A percentile compares a stretch with the other conserved stretches of the same genome.
Evolutionary conservation across 2,888 invertebrate species (phyloP).

Genomic region (Ophion costatus): DNA sequence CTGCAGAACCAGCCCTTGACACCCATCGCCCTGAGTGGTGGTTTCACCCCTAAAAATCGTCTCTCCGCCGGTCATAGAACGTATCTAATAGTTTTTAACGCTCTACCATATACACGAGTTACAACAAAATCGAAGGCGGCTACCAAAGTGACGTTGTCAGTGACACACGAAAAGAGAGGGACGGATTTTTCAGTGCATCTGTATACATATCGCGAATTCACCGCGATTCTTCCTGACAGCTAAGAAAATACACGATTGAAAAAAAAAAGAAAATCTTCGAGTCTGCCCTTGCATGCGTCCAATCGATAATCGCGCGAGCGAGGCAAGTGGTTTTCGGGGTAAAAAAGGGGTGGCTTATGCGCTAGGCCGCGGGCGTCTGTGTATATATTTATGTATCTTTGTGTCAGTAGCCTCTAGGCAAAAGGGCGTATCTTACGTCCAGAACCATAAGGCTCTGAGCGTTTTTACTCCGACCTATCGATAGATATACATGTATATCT

Average conservation of each 20-base stretch:
- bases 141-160: not conserved
- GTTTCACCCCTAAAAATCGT: no score
- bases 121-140: no score
- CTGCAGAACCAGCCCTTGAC: no score
- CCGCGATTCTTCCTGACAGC: conserved; percentile 43
- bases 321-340: conserved; percentile 78
- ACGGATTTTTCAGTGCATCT: conserved; percentile 25
- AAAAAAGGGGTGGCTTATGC: conserved; percentile 75
- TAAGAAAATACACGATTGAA: conserved; percentile 65
- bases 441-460: not conserved
- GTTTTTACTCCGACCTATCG: conserved; percentile 12
- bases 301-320: conserved; percentile 79
- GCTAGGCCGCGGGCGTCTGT: conserved; percentile 61
- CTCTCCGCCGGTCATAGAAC: no score
- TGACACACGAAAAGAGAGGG: not conserved
- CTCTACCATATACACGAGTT: no score
- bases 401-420: not conserved
- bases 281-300: conserved; percentile 74
- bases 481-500: not conserved
- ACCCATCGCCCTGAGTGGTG: no score
- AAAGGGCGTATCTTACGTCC: conserved; percentile 2
- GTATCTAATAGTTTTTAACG: no score
- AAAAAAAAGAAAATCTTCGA: conserved; percentile 52
- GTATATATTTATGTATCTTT: conserved; percentile 30
- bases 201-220: conserved; percentile 2